Evolutionary conservation across 64 coral and sea anemone genomes (phyloP).

Genomic region (Montipora efflorescens): DNA sequence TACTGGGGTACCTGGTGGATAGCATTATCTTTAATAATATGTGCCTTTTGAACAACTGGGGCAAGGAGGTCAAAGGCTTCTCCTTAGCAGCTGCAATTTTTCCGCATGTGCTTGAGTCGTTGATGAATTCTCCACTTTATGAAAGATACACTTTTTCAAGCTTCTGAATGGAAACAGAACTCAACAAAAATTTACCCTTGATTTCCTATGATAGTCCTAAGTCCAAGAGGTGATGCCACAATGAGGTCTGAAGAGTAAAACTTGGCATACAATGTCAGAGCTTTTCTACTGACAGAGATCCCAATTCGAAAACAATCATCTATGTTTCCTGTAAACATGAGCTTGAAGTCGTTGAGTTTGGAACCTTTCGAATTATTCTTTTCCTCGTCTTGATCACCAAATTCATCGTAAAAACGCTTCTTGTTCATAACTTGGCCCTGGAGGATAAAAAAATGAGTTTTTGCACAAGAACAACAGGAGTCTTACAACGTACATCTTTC

Average conservation of each 20-base stretch:
- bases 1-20: too few relatives aligned
- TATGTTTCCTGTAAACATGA: constrained; percentile 95
- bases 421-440: constrained; percentile 98
- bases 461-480: too few relatives aligned
- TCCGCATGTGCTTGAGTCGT: too few relatives aligned
- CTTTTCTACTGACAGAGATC: constrained; percentile 78
- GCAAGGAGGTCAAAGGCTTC: too few relatives aligned
- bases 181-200: constrained; percentile 48
- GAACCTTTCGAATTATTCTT: constrained; percentile 22
- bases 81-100: too few relatives aligned
- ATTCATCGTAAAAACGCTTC: constrained; percentile 91
- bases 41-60: too few relatives aligned
- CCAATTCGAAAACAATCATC: constrained; percentile 98
- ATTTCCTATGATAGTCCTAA: constrained; percentile 87
- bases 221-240: constrained; percentile 88
- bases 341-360: constrained; percentile 80
- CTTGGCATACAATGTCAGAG: constrained; percentile 77
- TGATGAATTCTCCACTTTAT: too few relatives aligned
- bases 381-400: constrained; percentile 42
- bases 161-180: neutral
- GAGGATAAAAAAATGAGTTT: neutral
- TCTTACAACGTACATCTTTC: too few relatives aligned
- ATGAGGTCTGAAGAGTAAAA: constrained; percentile 95
- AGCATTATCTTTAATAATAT: too few relatives aligned
- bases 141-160: too few relatives aligned